Evolutionary conservation across 1,140 invertebrate species (phyloP).

Genomic region (Pseudomyrmex flavicornis): DNA sequence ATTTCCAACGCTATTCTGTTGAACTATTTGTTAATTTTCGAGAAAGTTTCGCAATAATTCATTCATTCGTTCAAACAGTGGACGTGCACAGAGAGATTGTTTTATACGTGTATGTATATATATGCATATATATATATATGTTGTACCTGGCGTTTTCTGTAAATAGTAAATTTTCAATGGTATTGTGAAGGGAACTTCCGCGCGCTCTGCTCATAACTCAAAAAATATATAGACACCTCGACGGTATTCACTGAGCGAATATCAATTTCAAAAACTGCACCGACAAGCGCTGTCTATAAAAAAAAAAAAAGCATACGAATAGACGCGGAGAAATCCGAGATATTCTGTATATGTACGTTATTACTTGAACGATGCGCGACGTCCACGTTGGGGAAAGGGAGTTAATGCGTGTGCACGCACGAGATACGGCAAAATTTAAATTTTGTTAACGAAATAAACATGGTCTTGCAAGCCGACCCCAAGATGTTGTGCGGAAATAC

Average conservation of each 20-base stretch:
- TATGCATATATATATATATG: too few species aligned
- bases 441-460: too few species aligned
- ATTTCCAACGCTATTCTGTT: background rate
- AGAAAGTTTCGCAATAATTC: conserved; percentile 36
- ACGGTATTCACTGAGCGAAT: background rate
- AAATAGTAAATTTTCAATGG: conserved; percentile 6
- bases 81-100: background rate
- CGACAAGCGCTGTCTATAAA: background rate
- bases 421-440: conserved; percentile 12
- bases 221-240: background rate
- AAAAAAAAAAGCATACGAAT: background rate
- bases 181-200: background rate
- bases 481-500: too few species aligned
- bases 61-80: background rate
- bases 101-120: background rate
- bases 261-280: conserved; percentile 2
- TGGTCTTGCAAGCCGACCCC: too few species aligned
- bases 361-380: conserved; percentile 11
- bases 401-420: too few species aligned
- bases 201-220: background rate
- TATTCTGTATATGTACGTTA: conserved; percentile 6
- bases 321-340: background rate
- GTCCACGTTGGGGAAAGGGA: too few species aligned
- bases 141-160: background rate
- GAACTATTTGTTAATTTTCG: conserved; percentile 41